Evolutionary conservation across 2,888 invertebrate species (phyloP), one percentile per base, ranked within the genome.

Genomic region (Mythimna pallens): DNA sequence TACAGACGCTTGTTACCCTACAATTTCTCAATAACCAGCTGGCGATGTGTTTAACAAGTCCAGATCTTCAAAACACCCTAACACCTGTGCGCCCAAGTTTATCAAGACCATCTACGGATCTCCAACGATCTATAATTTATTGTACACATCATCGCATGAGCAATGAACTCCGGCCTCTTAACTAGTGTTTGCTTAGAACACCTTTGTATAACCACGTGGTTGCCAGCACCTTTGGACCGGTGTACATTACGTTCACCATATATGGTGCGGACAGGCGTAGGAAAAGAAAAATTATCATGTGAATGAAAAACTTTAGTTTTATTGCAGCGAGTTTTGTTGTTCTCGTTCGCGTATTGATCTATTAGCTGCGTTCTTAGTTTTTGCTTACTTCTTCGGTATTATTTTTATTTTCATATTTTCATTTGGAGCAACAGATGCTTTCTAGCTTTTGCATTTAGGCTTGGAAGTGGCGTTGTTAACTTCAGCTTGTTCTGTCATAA

Each of bases 101-200:
- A 63, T 43, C 50, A n/a, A 58, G 12, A 62, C 58, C 47, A 54
- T 73, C 50, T 61, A 70, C 58, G 78, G 85, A 86, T 75, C 85
- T 70, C 82, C 43, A 83, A 75, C 14, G 7, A 67, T 63, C 22
- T 59, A 77, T 80, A 79, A 85, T 76, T 77, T 74, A 86, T 77
- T 17, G 73, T 52, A 20, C 73, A 55, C 80, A 73, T 79, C 69
- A 75, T 67, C 7, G 47, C 57, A 70, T 85, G 84, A 81, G 73
- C 84, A 84, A 82, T 87, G 83, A 80, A 85, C 86, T 82, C 68
- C 73, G 73, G 71, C 65, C 70, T 83, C 79, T 69, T 83, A 82
- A 84, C 78, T 76, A 77, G 76, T 84, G 81, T 87, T 83, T 83
- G 87, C 65, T 86, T 87, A 85, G 76, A 80, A 77, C 88, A 89